These are phyloP conservation scores for Pogonocherus hispidulus DNA, from an alignment of 2,888 invertebrate genomes.

Conservation along the genomic window DNA sequence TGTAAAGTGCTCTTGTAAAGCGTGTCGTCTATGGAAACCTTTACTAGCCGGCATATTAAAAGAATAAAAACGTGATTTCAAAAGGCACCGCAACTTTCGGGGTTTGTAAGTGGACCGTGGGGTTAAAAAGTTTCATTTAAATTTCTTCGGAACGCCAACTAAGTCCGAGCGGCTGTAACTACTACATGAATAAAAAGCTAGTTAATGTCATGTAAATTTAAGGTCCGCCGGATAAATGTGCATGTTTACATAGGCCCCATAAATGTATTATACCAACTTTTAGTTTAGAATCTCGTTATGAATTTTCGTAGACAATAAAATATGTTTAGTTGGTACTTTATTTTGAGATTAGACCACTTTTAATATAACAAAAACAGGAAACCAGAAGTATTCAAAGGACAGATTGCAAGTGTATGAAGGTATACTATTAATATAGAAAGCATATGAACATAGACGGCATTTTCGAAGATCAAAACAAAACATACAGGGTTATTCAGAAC, in stretches of 20 bases:
- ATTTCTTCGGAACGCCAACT: conserved; percentile 35
- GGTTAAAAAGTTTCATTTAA: conserved; percentile 38
- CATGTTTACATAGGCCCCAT: conserved; percentile 41
- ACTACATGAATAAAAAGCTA: conserved; percentile 45
- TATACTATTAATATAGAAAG: too few species aligned
- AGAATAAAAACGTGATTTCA: conserved; percentile 4
- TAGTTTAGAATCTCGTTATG: conserved; percentile 30
- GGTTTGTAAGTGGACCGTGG: not conserved
- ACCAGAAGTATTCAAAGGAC: too few species aligned
- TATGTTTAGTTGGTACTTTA: too few species aligned
- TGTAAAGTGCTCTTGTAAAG: too few species aligned
- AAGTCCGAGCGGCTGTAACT: too few species aligned
- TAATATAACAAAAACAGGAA: too few species aligned
- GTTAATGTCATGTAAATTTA: conserved; percentile 45
- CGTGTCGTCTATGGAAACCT: not conserved
- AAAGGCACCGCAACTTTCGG: not conserved
- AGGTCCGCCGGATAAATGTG: conserved; percentile 39
- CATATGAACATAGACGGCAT: too few species aligned
- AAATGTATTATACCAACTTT: conserved; percentile 36
- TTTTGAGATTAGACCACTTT: too few species aligned
- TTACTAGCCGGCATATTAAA: not conserved
- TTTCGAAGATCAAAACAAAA: too few species aligned
- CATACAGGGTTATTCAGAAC: too few species aligned
- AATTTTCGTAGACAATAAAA: not conserved
- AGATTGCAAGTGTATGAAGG: too few species aligned